Conservation (phyloP, 2,888 invertebrate genomes). For the Hetaerina titia region DNA sequence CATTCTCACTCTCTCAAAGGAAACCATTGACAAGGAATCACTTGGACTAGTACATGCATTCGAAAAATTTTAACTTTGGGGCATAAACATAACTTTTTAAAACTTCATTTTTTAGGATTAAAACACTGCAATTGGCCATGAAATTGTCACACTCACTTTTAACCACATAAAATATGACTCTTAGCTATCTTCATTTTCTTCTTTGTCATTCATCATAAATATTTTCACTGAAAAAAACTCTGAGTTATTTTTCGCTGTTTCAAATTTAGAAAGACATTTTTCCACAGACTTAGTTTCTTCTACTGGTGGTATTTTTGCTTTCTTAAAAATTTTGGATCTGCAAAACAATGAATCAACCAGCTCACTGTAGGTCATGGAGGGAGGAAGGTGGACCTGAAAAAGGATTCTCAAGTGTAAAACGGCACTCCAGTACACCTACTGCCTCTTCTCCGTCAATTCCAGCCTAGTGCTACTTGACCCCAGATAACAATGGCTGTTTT, state of each 20-base stretch:
- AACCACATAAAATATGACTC: constrained; percentile 67
- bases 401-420: constrained; percentile 59
- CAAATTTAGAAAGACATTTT: constrained; percentile 56
- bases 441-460: constrained; percentile 40
- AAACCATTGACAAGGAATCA: constrained; percentile 54
- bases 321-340: constrained; percentile 49
- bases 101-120: constrained; percentile 53
- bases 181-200: constrained; percentile 48
- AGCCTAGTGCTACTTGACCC: constrained; percentile 50
- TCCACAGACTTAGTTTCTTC: constrained; percentile 58
- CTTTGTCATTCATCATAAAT: constrained; percentile 51
- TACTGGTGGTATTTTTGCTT: constrained; percentile 56
- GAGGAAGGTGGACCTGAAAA: constrained; percentile 55
- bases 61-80: constrained; percentile 61
- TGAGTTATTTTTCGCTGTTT: constrained; percentile 38
- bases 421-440: constrained; percentile 61
- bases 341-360: constrained; percentile 63
- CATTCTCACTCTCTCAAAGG: constrained; percentile 55
- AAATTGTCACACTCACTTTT: constrained; percentile 64
- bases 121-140: constrained; percentile 64
- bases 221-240: constrained; percentile 50
- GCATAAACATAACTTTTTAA: constrained; percentile 61
- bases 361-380: constrained; percentile 60
- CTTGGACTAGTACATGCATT: constrained; percentile 60
- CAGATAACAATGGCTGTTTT: constrained; percentile 57